Base-by-base conservation (phyloP, 2,113 vertebrate genomes). In the Phalacrocorax brasilianus region DNA sequence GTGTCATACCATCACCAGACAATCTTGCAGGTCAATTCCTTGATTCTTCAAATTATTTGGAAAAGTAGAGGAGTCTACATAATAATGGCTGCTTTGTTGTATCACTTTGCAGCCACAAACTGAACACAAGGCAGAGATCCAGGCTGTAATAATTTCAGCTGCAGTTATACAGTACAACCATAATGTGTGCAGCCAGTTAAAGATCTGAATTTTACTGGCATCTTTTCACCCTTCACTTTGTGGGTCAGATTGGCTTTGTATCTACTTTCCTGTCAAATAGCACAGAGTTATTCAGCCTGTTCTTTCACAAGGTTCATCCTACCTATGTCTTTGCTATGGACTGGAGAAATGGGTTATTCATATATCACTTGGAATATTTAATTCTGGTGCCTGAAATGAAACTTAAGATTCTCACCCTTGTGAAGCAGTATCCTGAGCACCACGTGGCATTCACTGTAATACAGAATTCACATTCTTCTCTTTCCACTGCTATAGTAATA, bases 401-500 rank as follows among this genome's bases (percentile, higher is more conserved):
- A 55, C 4, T 56, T 10, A 30, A 62, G 58, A 67, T 87, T 72
- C 98, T 97, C 91, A 99, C 99, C 99, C 97, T 82, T 9, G 98
- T 98, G 68, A 94, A 97, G 96, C 99, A 99, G 83, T 98, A 98
- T 63, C 99, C 99, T 0, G 97, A 97, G 65, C 99, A 99, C 90
- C 98, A 98, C 0, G 98, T 99, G 85, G 99, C 98, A 65, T 98
- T 97, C 71, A 99, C 84, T n/a, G 87, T 97, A 62, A 98, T 96
- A 14, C 96, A 98, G 94, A 95, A 96, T 63, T 96, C 94, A 42
- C 99, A 99, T 92, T 98, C 98, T n/a, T 98, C 98, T 30, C 97
- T 98, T 95, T 99, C 98, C 96, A 99, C 96, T 0, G 96, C 58
- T 82, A 99, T 98, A 88, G 98, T 98, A 73, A 98, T 94, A 74